Evolutionary conservation across 1,140 invertebrate species (phyloP), one percentile per base, ranked within the genome.

Genomic region (Vollenhovia emeryi): DNA sequence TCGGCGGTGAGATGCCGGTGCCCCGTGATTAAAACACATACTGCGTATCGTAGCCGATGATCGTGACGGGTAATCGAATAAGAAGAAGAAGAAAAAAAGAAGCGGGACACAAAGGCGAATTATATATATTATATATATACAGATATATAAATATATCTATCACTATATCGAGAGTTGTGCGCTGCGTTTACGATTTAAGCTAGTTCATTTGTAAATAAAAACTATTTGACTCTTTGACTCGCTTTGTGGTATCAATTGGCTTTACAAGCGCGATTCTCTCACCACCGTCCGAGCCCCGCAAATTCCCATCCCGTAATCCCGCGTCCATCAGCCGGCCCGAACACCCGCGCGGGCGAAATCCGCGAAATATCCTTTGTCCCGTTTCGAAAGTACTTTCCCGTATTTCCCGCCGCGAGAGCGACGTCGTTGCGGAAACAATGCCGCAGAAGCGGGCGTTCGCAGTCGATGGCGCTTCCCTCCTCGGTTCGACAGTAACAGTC

Each of bases 121-220:
- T 92, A 93, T 92, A 94, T 87, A 86, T 84, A 90, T 85, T n/a
- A 89, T 78, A 89, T 87, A 90, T 78, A 91, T 91, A 62, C 59
- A 82, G 64, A 78, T 57, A 78, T 74, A 79, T 88, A 88, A 48
- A 78, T 68, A 85, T 89, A 89, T 90, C 57, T 91, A 91, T 91
- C 92, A 94, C 93, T 94, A 92, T 94, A 94, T 90, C 89, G 92
- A 91, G 90, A 93, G 91, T 93, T 92, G 91, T 92, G 91, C 90
- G 93, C 92, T 94, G 91, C 93, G 92, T 93, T 94, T 93, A 93
- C 90, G 91, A 94, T 89, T 89, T 92, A 93, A 93, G 91, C 92
- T 94, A 94, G 93, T 93, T 94, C 93, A 91, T 95, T 95, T 95
- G 94, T 94, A 95, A 95, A 95, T 95, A 95, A 94, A 93, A 68